A percentile compares a stretch with the other conserved stretches of the same genome.
These are phyloP conservation scores for Chinchilla lanigera DNA, from an alignment of 2,113 vertebrate genomes.

Conservation along the genomic window DNA sequence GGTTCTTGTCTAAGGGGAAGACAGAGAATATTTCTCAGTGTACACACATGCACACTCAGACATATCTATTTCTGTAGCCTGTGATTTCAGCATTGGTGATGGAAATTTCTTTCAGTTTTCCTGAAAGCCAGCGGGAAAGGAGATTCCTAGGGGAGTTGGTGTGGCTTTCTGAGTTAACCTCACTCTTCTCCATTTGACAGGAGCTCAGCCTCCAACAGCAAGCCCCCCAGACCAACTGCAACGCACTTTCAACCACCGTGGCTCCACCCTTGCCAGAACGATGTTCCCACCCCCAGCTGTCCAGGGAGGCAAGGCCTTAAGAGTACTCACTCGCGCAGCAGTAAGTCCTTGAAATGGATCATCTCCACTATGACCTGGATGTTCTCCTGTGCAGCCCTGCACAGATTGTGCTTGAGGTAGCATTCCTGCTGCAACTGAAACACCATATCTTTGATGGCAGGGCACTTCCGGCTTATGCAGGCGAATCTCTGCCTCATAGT, in stretches of 20 bases:
- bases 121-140: slow-evolving; percentile 1
- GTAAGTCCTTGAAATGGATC: slow-evolving; percentile 99
- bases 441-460: slow-evolving; percentile 98
- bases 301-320: neutral
- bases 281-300: fast-evolving
- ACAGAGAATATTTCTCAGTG: neutral
- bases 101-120: neutral
- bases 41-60: neutral
- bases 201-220: neutral
- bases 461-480: slow-evolving; percentile 99
- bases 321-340: slow-evolving; percentile 95
- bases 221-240: neutral
- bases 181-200: neutral
- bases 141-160: neutral
- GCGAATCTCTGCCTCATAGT: slow-evolving; percentile 97
- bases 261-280: neutral
- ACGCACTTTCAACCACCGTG: fast-evolving
- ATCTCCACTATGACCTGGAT: slow-evolving; percentile 98
- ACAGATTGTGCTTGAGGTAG: slow-evolving; percentile 97
- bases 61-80: neutral
- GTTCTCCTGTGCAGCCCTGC: slow-evolving; percentile 96
- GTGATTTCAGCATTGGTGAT: neutral
- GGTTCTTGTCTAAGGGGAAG: neutral
- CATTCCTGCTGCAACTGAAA: slow-evolving; percentile 98
- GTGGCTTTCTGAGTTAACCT: neutral